A percentile compares a stretch with the other conserved stretches of the same genome.
These are phyloP conservation scores for Platichthys flesus DNA, from an alignment of 2,113 vertebrate genomes.

Conservation along the genomic window DNA sequence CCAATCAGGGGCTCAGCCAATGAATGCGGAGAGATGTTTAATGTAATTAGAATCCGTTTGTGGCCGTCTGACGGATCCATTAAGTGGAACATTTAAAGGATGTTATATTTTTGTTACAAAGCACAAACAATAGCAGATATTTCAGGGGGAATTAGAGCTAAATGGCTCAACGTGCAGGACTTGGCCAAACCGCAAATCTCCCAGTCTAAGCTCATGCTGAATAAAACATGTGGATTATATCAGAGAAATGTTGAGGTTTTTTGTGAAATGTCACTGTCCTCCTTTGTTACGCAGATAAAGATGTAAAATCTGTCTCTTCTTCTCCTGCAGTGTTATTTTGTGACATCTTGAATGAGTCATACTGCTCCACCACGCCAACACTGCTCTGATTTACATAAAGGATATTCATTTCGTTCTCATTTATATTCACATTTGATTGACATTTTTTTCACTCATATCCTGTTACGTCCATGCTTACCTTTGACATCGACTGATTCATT, in stretches of 20 bases:
- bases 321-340: constrained; percentile 25
- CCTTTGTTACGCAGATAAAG: constrained; percentile 49
- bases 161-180: constrained; percentile 52
- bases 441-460: not conserved
- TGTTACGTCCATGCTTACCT: not conserved
- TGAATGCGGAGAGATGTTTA: constrained; percentile 39
- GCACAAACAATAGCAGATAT: constrained; percentile 57
- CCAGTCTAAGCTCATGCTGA: constrained; percentile 37
- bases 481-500: not conserved
- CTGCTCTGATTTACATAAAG: constrained; percentile 44
- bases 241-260: constrained; percentile 29
- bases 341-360: constrained; percentile 55
- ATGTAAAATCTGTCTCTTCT: constrained; percentile 35
- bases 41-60: constrained; percentile 68
- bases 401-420: constrained; percentile 16
- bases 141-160: constrained; percentile 51
- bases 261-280: constrained; percentile 35
- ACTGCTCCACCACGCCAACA: constrained; percentile 12
- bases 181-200: constrained; percentile 47
- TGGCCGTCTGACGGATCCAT: constrained; percentile 57
- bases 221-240: constrained; percentile 64
- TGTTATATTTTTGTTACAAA: constrained; percentile 54
- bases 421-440: not conserved
- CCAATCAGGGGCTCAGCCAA: constrained; percentile 53
- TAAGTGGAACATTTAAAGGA: constrained; percentile 56